Conservation (phyloP, 1,140 invertebrate species). For the Ptiloglossa arizonensis region DNA sequence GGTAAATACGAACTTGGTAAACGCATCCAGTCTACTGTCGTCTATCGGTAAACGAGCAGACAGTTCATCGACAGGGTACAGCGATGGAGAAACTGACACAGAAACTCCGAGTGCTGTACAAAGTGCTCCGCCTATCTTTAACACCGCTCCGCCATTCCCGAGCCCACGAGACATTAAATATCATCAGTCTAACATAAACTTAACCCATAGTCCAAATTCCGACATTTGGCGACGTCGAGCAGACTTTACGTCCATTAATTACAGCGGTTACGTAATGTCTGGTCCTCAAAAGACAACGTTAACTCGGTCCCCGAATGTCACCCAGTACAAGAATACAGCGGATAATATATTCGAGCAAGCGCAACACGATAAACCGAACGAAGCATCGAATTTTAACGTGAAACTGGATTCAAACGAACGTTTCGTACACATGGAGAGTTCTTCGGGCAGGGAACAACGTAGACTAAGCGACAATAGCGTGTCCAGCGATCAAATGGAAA, state of each 20-base stretch:
- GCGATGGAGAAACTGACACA: slow-evolving; percentile 82
- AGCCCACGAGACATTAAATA: slow-evolving; percentile 71
- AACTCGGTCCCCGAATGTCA: slow-evolving; percentile 75
- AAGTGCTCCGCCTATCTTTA: slow-evolving; percentile 78
- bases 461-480: slow-evolving; percentile 73
- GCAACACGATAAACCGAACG: slow-evolving; percentile 72
- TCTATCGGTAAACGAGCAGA: slow-evolving; percentile 75
- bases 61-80: slow-evolving; percentile 79
- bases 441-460: slow-evolving; percentile 67
- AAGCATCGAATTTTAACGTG: slow-evolving; percentile 73
- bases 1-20: slow-evolving; percentile 66
- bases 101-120: slow-evolving; percentile 76
- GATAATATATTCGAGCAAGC: slow-evolving; percentile 74
- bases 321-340: slow-evolving; percentile 72
- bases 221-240: slow-evolving; percentile 76
- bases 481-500: slow-evolving; percentile 64
- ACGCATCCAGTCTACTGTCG: slow-evolving; percentile 66
- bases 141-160: slow-evolving; percentile 69
- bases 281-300: slow-evolving; percentile 75
- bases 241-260: slow-evolving; percentile 64
- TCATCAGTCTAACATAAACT: slow-evolving; percentile 60
- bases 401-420: slow-evolving; percentile 67
- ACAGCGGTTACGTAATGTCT: slow-evolving; percentile 67
- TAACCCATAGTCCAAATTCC: slow-evolving; percentile 73
- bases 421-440: slow-evolving; percentile 60